These are phyloP conservation scores for Autographa pulchrina DNA, from an alignment of 2,888 invertebrate genomes.

Conservation along the genomic window DNA sequence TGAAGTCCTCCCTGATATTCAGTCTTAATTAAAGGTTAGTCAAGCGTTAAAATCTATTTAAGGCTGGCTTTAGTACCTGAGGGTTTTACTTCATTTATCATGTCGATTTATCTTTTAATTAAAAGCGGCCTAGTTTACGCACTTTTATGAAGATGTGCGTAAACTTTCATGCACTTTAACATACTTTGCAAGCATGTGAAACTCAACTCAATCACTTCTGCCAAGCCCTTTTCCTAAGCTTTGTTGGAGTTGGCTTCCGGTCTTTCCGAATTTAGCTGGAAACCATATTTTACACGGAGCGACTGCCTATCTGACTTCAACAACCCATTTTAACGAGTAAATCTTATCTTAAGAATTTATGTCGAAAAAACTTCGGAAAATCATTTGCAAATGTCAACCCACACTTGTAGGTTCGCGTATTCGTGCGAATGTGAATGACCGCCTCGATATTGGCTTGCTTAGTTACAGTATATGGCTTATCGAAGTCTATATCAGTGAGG, in stretches of 20 bases:
- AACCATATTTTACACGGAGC: too few species aligned
- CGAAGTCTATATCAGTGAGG: background rate
- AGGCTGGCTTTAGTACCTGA: constrained; percentile 3
- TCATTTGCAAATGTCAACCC: background rate
- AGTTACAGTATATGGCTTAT: background rate
- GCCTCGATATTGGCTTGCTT: background rate
- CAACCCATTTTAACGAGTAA: too few species aligned
- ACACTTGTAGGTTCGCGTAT: background rate
- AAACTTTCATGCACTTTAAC: background rate
- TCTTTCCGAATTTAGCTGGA: too few species aligned
- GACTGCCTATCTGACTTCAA: too few species aligned
- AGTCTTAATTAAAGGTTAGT: constrained; percentile 43
- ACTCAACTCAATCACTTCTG: too few species aligned
- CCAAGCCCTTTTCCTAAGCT: too few species aligned
- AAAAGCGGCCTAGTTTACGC: background rate
- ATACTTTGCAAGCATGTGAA: too few species aligned
- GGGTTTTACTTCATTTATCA: background rate
- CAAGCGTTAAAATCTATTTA: constrained; percentile 30
- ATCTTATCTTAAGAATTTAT: background rate
- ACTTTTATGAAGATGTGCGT: too few species aligned
- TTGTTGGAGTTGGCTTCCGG: too few species aligned
- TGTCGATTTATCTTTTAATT: constrained; percentile 8
- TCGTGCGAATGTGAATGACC: background rate
- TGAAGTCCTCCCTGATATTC: constrained; percentile 28
- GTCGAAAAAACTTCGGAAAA: background rate